Base-by-base conservation (phyloP, 2,888 invertebrate genomes). In the Drosophila phalerata region DNA sequence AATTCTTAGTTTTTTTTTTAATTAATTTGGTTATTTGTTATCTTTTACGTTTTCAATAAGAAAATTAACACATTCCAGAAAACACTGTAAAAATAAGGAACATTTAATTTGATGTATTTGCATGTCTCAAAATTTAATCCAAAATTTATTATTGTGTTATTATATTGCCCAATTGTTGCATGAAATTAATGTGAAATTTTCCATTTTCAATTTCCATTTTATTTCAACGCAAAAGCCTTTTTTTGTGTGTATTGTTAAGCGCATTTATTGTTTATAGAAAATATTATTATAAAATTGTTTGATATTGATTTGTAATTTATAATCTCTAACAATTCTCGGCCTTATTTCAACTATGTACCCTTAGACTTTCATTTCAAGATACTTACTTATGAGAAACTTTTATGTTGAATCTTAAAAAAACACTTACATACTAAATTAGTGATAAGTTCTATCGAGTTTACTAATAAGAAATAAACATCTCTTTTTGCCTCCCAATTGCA, bases 381-480 rank as follows among this genome's bases (percentile, higher is more conserved):
- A 63, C 40, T 56, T 43, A 60, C 9, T 48, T 56, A 57, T 45
- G 32, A 53, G 15, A 62, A 53, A 62, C 32, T 69, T 69, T 47
- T 63, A 1, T 48, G 32, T 60, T 40, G 6, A 37, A 30, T 60
- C 45, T 22, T 28, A 17, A 53, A 34, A 34, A 52, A 34, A 55
- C 53, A 34, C 37, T 15, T 38, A 25, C 49, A 37, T 51, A 51
- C 37, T 49, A 9, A 52, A 25, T 58, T 69, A 77, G 58, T 48
- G n/a, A 32, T 77, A 79, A 79, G 79, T 69, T 51, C 68, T 69
- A 66, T 67, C 69, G 67, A 72, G 56, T 71, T 73, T 85, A 83
- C 83, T 83, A 83, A 83, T 86, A 74, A 72, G 60, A 79, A 72
- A 78, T 60, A 78, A 77, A 74, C 76, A 83, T 86, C 79, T 86